phyloP scores from a whole-genome alignment of 2,888 invertebrate species.

The Megastigmus dorsalis region DNA sequence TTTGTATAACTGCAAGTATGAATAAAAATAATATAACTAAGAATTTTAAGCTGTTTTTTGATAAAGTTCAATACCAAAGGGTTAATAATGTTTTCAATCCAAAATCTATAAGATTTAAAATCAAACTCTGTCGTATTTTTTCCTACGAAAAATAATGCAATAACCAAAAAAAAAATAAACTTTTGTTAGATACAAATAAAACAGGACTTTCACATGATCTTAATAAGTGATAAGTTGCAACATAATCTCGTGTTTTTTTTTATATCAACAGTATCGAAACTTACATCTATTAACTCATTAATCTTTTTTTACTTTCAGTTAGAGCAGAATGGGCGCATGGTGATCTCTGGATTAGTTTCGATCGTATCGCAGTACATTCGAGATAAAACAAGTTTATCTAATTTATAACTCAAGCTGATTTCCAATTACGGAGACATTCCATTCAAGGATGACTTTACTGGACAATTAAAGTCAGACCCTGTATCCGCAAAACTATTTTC shows the following conservation, averaged over 20 bases:
- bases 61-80: no score
- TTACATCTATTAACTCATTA: no score
- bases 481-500: no score
- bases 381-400: not conserved
- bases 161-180: not conserved
- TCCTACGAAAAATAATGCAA: no score
- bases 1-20: no score
- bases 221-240: conserved; percentile 20
- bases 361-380: no score
- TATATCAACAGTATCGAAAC: not conserved
- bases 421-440: no score
- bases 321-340: conserved; percentile 48
- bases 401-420: conserved; percentile 1
- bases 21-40: no score
- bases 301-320: conserved; percentile 31
- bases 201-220: conserved; percentile 39
- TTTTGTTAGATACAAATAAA: conserved; percentile 13
- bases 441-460: no score
- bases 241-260: not conserved
- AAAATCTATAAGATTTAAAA: not conserved
- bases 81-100: not conserved
- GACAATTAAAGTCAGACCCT: no score
- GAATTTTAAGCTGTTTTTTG: no score
- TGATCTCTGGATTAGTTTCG: conserved; percentile 12
- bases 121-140: not conserved